Conservation (phyloP, 2,888 invertebrate species). For the Tenthredo notha region DNA sequence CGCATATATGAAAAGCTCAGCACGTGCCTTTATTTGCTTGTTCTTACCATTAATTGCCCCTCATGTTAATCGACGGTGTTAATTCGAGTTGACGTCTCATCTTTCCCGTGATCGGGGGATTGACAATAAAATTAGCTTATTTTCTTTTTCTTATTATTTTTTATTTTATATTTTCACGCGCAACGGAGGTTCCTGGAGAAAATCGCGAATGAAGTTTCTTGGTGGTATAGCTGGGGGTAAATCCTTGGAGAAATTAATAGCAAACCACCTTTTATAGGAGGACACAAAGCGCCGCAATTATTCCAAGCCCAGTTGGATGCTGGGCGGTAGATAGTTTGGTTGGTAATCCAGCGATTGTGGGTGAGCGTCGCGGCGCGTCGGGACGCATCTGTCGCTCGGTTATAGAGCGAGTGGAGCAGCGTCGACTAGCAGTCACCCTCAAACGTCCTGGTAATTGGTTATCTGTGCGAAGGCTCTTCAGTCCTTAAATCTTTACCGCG, state of each 20-base stretch:
- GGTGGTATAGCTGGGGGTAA: not conserved
- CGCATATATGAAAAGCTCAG: conserved; percentile 62
- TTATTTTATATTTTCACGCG: not conserved
- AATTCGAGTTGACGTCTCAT: conserved; percentile 17
- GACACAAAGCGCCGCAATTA: conserved; percentile 44
- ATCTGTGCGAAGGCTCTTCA: conserved; percentile 77
- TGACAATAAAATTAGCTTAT: not conserved
- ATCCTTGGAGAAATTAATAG: conserved; percentile 33
- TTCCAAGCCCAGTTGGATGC: conserved; percentile 30
- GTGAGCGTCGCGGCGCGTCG: conserved; percentile 66
- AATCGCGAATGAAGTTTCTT: not conserved
- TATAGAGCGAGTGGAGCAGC: not conserved
- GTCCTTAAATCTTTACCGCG: conserved; percentile 65
- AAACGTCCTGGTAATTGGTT: conserved; percentile 75
- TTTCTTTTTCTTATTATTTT: not conserved
- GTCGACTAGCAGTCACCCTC: conserved; percentile 61
- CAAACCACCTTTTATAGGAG: not conserved
- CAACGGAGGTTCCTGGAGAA: no score
- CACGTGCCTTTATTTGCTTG: conserved; percentile 48
- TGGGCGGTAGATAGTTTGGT: conserved; percentile 62
- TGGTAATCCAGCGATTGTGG: conserved; percentile 72
- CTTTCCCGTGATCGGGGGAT: not conserved
- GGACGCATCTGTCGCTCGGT: conserved; percentile 72
- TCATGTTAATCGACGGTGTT: conserved; percentile 35
- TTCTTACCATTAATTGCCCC: conserved; percentile 42